Percentiles rank a stretch among this genome's conserved stretches.
phyloP scores from a whole-genome alignment of 2,797 vertebrate genomes.

The Vultur gryphus region DNA sequence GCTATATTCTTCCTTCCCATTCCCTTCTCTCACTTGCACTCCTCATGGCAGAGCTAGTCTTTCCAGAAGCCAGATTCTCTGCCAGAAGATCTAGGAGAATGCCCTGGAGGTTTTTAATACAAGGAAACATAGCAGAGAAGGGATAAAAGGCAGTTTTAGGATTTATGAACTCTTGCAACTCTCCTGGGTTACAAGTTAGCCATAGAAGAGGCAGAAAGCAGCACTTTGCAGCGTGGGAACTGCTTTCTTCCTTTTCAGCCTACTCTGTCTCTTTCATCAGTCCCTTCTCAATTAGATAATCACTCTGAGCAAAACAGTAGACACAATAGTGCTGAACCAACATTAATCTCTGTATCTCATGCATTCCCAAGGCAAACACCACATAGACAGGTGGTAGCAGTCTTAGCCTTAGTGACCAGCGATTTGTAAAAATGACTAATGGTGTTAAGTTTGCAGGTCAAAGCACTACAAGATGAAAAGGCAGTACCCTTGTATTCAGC shows the following conservation, averaged over 20 bases:
- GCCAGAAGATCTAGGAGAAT: not conserved
- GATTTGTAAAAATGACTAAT: conserved; percentile 16
- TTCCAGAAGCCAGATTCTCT: not conserved
- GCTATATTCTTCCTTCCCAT: not conserved
- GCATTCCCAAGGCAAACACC: not conserved
- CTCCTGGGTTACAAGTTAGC: not conserved
- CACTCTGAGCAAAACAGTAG: not conserved
- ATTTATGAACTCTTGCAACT: conserved; percentile 11
- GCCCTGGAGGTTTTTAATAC: not conserved
- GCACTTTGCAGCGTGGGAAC: not conserved
- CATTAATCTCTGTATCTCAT: not conserved
- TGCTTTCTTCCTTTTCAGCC: not conserved
- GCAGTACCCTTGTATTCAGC: not conserved
- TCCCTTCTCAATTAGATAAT: not conserved
- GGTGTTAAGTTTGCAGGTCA: not conserved
- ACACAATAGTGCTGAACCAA: not conserved
- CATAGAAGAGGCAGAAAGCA: not conserved
- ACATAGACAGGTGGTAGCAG: not conserved
- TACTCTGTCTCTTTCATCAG: not conserved
- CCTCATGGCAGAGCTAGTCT: not conserved
- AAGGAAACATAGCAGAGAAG: not conserved
- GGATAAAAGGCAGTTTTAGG: not conserved
- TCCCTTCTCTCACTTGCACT: not conserved
- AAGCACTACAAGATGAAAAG: not conserved
- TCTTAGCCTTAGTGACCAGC: not conserved